Conservation (phyloP, 2,113 vertebrate genomes). For the Bambusicola thoracicus region DNA sequence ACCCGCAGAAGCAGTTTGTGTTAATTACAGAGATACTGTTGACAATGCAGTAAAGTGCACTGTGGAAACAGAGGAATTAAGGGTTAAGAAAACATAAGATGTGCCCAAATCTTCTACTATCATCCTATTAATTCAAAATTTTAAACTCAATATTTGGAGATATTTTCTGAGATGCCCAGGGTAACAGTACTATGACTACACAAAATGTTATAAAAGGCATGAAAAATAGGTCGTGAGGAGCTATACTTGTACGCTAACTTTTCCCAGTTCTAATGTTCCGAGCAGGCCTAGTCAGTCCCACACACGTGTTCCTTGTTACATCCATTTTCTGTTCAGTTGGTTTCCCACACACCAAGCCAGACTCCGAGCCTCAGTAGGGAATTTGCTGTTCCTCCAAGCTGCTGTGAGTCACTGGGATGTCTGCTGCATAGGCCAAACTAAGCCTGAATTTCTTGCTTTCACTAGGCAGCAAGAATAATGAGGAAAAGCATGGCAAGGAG, state of each 20-base stretch:
- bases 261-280: background rate
- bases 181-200: background rate
- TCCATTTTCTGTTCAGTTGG: constrained; percentile 26
- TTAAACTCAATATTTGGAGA: background rate
- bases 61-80: constrained; percentile 9
- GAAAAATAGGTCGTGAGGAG: background rate
- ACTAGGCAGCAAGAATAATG: constrained; percentile 26
- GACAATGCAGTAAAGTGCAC: background rate
- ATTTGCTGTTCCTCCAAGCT: constrained; percentile 37
- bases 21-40: background rate
- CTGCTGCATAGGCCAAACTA: constrained; percentile 38
- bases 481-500: constrained; percentile 14
- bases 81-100: background rate
- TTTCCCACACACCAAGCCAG: constrained; percentile 57
- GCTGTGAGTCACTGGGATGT: constrained; percentile 52
- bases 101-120: background rate
- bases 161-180: background rate
- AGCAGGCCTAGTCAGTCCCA: background rate
- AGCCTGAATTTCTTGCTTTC: constrained; percentile 71
- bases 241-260: background rate
- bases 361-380: constrained; percentile 21
- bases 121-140: background rate
- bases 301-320: constrained; percentile 31
- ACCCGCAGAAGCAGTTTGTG: background rate
- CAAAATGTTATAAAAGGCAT: background rate